Evolutionary conservation across 1,140 invertebrate species (phyloP), one percentile per base, ranked within the genome.

Genomic region (Manduca sexta): DNA sequence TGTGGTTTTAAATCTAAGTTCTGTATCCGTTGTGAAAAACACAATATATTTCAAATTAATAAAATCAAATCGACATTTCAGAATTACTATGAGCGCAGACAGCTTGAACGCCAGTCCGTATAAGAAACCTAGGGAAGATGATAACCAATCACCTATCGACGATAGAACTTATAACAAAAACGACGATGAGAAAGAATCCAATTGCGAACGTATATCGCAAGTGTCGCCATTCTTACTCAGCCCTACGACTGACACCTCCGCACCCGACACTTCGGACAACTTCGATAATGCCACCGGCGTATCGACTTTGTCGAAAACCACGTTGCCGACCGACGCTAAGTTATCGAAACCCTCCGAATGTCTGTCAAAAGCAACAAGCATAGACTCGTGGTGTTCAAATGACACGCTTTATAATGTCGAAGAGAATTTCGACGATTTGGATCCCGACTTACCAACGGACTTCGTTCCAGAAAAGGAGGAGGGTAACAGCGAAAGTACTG

Each of bases 361-460:
- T 46, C 74, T 88, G 46, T 83, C 87, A 6, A 88, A 89, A 64
- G 88, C 89, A 15, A 88, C 88, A 41, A 90, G 88, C 56, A 88
- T 89, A 52, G 88, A 89, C 60, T 90, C 88, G 3, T 90, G 88
- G 80, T 89, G 89, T 68, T 90, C 89, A 21, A 89, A 89, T 59
- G 89, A 90, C 60, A 90, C 89, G 1, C 68, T 90, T 2, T 90
- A 89, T 61, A 89, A 90, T 59, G 80, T 89, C 3, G 89, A 90
- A 56, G 89, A 90, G 54, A 86, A 86, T 44, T 87, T 87, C 56
- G 86, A 87, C 39, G 86, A 87, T 60, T 45, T 74, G 63, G 82
- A 86, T 40, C 67, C 79, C 17, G 82, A 82, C 11, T 37, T 68
- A 1, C 69, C 77, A 4, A 14, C 60, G 18, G 71, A 80, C 6